These are phyloP conservation scores for Bos taurus DNA, from an alignment of 2,113 vertebrate genomes.

Conservation along the genomic window ARS-UCD2.0 NC_037338.1:89571501-89572000, in stretches of 20 bases:
- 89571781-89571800: background rate
- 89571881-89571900: background rate
- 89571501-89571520: background rate
- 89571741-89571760: background rate
- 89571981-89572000: background rate
- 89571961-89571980: background rate
- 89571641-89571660: background rate
- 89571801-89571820: background rate
- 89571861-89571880: background rate
- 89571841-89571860: background rate
- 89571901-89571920: background rate
- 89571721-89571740: background rate
- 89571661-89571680: background rate
- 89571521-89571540: background rate
- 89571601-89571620: too few relatives aligned
- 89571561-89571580: background rate
- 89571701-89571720: background rate
- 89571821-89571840: accelerated
- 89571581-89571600: accelerated
- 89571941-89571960: background rate
- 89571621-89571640: accelerated
- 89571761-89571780: background rate
- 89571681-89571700: accelerated
- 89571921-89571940: background rate
- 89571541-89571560: background rate